These are phyloP conservation scores for Villa cingulata DNA, from an alignment of 2,888 invertebrate genomes.

Conservation along the genomic window DNA sequence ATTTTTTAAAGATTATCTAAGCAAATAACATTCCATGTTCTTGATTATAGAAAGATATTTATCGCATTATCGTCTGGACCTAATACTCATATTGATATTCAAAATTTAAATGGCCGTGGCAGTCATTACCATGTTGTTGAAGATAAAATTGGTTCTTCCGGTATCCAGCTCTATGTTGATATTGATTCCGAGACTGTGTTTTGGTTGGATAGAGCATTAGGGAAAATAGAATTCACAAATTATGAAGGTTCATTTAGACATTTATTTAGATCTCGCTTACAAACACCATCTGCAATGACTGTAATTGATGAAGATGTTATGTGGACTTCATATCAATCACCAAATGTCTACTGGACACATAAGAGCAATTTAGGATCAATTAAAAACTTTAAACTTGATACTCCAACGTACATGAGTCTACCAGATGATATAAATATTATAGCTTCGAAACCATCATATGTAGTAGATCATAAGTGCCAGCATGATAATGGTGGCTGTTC, in stretches of 20 bases:
- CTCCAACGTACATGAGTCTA: conserved; percentile 21
- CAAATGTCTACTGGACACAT: conserved; percentile 46
- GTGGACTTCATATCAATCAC: conserved; percentile 49
- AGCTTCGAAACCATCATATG: conserved; percentile 7
- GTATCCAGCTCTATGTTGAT: conserved; percentile 36
- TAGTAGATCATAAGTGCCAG: conserved; percentile 43
- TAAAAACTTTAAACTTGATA: conserved; percentile 27
- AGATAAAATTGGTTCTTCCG: conserved; percentile 29
- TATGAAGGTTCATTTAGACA: conserved; percentile 43
- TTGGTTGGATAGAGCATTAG: conserved; percentile 52
- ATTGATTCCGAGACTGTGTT: conserved; percentile 44
- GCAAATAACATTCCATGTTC: too few species aligned
- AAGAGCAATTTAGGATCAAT: conserved; percentile 34
- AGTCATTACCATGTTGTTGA: conserved; percentile 30
- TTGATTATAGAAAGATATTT: conserved; percentile 45
- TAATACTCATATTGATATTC: conserved; percentile 48
- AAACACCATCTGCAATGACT: conserved; percentile 44
- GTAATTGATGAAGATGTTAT: conserved; percentile 50
- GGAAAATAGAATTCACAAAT: conserved; percentile 49
- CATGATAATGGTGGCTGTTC: conserved; percentile 51
- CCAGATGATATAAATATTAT: conserved; percentile 8
- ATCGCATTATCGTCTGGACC: conserved; percentile 41
- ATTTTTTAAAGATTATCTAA: background rate
- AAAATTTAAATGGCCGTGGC: conserved; percentile 52
- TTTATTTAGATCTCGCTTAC: conserved; percentile 36